Conservation (phyloP, 2,888 invertebrate genomes). For the Labia minor region DNA sequence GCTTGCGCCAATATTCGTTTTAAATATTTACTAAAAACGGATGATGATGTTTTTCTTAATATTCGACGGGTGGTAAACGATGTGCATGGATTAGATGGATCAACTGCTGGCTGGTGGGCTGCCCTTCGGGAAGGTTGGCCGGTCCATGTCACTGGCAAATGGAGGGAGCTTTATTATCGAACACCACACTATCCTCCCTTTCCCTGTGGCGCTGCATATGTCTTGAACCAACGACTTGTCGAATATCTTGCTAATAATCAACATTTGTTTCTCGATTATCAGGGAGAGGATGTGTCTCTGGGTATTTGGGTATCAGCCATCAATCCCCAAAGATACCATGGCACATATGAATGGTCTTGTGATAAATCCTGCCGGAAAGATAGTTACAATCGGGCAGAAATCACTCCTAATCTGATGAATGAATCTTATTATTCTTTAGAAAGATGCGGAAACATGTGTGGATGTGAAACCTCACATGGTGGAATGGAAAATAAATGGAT, state of each 20-base stretch:
- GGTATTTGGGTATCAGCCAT: conserved; percentile 29
- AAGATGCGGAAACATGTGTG: conserved; percentile 21
- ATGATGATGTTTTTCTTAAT: conserved; percentile 30
- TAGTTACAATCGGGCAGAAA: conserved; percentile 22
- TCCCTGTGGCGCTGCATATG: conserved; percentile 30
- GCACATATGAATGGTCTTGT: conserved; percentile 21
- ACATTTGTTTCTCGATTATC: conserved; percentile 20
- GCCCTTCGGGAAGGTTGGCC: conserved; percentile 28
- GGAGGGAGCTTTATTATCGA: conserved; percentile 28
- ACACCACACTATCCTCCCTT: conserved; percentile 29
- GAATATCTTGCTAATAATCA: conserved; percentile 23
- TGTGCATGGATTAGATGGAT: conserved; percentile 18
- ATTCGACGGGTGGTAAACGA: conserved; percentile 25
- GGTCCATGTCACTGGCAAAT: conserved; percentile 28
- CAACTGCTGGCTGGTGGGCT: conserved; percentile 28
- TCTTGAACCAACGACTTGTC: conserved; percentile 25
- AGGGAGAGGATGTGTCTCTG: conserved; percentile 30
- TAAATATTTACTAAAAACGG: conserved; percentile 29
- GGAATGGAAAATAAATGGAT: neutral
- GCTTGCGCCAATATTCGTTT: conserved; percentile 23
- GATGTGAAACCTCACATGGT: conserved; percentile 14
- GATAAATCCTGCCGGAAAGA: conserved; percentile 15
- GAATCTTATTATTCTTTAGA: conserved; percentile 20
- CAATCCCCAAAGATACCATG: conserved; percentile 20
- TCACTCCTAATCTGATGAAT: conserved; percentile 21